These are phyloP conservation scores for Gobius niger DNA, from an alignment of 2,113 vertebrate species.

Conservation along the genomic window DNA sequence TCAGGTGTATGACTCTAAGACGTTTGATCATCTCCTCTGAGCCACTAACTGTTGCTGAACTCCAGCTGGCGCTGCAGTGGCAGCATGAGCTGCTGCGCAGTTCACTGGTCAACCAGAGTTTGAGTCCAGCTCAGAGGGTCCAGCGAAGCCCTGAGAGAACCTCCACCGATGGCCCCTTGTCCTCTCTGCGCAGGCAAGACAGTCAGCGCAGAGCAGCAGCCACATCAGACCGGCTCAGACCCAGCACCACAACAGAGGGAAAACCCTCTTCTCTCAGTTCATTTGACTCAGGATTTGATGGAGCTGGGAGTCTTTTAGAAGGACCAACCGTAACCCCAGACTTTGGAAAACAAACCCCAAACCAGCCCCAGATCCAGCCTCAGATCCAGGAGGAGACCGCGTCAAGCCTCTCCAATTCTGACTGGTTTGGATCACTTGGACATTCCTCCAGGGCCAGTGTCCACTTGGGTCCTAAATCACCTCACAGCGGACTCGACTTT, in stretches of 20 bases:
- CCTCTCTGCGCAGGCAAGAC: background rate
- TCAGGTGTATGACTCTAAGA: slow-evolving; percentile 73
- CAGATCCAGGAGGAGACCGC: slow-evolving; percentile 35
- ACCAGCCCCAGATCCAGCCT: slow-evolving; percentile 18
- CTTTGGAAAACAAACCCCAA: background rate
- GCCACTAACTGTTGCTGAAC: slow-evolving; percentile 48
- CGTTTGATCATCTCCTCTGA: slow-evolving; percentile 63
- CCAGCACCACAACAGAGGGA: background rate
- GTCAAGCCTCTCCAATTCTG: slow-evolving; percentile 35
- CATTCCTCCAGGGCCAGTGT: slow-evolving; percentile 47
- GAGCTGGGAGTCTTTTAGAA: slow-evolving; percentile 52
- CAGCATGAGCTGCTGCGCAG: slow-evolving; percentile 66
- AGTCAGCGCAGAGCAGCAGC: background rate
- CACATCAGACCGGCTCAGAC: background rate
- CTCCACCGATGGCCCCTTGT: background rate
- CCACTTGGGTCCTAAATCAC: slow-evolving; percentile 58
- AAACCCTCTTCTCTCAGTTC: slow-evolving; percentile 66
- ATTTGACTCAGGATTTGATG: slow-evolving; percentile 75
- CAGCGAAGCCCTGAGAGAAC: background rate
- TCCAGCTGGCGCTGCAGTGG: slow-evolving; percentile 76
- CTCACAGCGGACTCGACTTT: slow-evolving; percentile 57
- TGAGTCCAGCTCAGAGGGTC: background rate
- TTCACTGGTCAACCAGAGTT: background rate
- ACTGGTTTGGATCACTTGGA: slow-evolving; percentile 16
- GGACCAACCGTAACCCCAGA: slow-evolving; percentile 24